These are phyloP conservation scores for Hemibagrus guttatus DNA, from an alignment of 2,797 vertebrate species.

Conservation along the genomic window DNA sequence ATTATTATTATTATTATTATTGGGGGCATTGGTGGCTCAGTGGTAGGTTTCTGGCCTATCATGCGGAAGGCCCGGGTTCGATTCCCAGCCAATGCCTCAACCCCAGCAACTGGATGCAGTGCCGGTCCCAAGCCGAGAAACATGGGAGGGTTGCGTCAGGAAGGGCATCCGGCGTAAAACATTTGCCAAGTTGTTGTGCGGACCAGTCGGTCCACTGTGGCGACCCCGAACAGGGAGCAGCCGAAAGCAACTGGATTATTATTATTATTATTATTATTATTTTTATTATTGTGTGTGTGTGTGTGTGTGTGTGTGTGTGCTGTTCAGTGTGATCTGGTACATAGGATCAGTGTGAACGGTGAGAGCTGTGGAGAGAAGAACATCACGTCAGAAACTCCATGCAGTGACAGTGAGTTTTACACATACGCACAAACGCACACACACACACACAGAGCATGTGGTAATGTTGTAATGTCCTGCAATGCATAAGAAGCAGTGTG, in stretches of 20 bases:
- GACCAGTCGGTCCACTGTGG: too few species aligned
- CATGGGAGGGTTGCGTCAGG: too few species aligned
- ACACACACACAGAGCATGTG: not conserved
- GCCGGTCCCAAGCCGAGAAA: too few species aligned
- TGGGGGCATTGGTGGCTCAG: too few species aligned
- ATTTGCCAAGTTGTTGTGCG: too few species aligned
- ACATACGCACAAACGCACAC: not conserved
- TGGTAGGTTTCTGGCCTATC: too few species aligned
- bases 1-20: not conserved
- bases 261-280: not conserved
- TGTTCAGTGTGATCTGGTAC: slow-evolving; percentile 9
- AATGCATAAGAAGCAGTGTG: not conserved
- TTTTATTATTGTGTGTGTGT: slow-evolving; percentile 21
- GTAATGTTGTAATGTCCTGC: not conserved
- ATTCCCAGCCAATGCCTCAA: too few species aligned
- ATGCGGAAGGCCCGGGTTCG: too few species aligned
- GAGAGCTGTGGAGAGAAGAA: slow-evolving; percentile 54
- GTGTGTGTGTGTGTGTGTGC: not conserved
- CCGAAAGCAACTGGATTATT: too few species aligned
- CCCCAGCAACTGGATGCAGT: too few species aligned
- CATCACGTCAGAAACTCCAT: slow-evolving; percentile 52
- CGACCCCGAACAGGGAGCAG: too few species aligned
- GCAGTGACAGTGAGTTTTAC: slow-evolving; percentile 68
- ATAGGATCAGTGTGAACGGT: slow-evolving; percentile 24
- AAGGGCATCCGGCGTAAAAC: too few species aligned